These are phyloP conservation scores for Trichogramma evanescens DNA, from an alignment of 2,888 invertebrate genomes.

Conservation along the genomic window DNA sequence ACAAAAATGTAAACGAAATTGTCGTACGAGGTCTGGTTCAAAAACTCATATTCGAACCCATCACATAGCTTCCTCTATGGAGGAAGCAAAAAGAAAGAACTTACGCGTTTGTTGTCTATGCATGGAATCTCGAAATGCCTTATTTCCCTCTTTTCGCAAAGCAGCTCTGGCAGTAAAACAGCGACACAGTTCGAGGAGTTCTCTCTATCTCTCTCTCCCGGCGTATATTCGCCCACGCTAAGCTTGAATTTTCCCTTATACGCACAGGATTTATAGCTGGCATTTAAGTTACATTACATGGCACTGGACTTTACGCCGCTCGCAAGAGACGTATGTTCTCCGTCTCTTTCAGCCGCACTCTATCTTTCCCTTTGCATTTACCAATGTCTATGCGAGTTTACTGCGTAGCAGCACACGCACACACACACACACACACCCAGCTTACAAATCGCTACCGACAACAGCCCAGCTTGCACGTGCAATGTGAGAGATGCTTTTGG, in stretches of 20 bases:
- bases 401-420: no score
- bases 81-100: constrained; percentile 1
- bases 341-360: neutral
- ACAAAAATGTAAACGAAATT: no score
- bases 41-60: no score
- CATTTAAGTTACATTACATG: constrained; percentile 6
- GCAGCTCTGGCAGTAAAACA: no score
- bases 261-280: constrained; percentile 12
- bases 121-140: constrained; percentile 9
- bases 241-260: constrained; percentile 1
- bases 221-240: neutral
- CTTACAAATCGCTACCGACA: no score
- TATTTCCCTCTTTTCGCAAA: neutral
- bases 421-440: no score
- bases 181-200: no score
- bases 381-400: constrained; percentile 8
- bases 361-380: neutral
- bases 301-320: neutral
- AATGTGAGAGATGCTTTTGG: no score
- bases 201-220: neutral
- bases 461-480: no score
- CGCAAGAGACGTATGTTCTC: constrained; percentile 1
- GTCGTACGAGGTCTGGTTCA: no score
- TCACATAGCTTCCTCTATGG: no score
- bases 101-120: neutral